A percentile compares a stretch with the other conserved stretches of the same genome.
These are phyloP conservation scores for Sesamia inferens DNA, from an alignment of 2,888 invertebrate species.

Conservation along the genomic window DNA sequence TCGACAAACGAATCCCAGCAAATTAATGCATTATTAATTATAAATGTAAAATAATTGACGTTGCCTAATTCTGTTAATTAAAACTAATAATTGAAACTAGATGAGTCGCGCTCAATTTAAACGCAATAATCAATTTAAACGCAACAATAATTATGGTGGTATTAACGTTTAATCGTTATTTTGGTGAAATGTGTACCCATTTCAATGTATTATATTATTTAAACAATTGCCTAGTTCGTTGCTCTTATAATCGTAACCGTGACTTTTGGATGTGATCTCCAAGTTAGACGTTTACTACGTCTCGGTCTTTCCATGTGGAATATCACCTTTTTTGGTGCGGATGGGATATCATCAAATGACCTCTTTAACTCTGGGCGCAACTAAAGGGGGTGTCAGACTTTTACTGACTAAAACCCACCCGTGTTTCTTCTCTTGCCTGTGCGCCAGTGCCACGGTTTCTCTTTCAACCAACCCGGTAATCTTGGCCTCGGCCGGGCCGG, in stretches of 20 bases:
- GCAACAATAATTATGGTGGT: conserved; percentile 6
- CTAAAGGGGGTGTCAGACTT: too few relatives aligned
- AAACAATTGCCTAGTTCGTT: neutral
- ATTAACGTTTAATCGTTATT: neutral
- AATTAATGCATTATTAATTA: conserved; percentile 19
- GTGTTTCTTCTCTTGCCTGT: too few relatives aligned
- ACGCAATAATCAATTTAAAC: conserved; percentile 17
- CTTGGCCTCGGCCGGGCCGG: too few relatives aligned
- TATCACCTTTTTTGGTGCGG: neutral
- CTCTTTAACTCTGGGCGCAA: too few relatives aligned
- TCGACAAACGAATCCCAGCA: conserved; percentile 5
- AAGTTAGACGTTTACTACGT: neutral
- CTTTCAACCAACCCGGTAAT: too few relatives aligned
- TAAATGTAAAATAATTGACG: conserved; percentile 4
- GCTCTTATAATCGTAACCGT: neutral
- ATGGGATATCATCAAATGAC: too few relatives aligned
- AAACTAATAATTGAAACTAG: conserved; percentile 28
- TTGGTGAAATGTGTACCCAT: neutral
- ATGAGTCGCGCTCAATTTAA: conserved; percentile 17
- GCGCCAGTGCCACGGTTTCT: too few relatives aligned
- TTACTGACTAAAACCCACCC: too few relatives aligned
- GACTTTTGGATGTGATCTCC: neutral
- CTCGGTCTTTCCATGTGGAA: neutral
- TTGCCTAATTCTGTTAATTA: conserved; percentile 10
- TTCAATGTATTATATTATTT: neutral